Conservation (phyloP, 2,797 vertebrate genomes). For the Aotus griseimembra region DNA sequence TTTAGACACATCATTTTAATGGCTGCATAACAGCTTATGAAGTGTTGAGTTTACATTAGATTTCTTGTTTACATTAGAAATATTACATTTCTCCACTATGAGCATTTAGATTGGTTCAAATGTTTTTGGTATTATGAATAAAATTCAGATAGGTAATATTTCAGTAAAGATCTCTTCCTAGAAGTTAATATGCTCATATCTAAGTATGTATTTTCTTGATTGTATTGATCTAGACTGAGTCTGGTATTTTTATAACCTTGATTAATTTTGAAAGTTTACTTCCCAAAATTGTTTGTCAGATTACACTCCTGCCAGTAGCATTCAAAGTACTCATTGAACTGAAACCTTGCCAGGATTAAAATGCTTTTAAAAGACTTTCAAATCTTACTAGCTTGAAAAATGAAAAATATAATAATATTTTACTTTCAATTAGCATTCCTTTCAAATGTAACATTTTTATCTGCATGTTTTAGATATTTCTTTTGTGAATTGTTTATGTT, state of each 20-base stretch:
- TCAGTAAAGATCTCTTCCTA: not conserved
- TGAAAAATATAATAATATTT: not conserved
- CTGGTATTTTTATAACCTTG: not conserved
- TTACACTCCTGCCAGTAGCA: not conserved
- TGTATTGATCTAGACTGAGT: not conserved
- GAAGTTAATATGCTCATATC: not conserved
- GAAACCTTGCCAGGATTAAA: not conserved
- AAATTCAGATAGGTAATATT: not conserved
- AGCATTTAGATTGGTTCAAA: not conserved
- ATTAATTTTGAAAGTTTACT: not conserved
- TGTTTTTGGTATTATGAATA: not conserved
- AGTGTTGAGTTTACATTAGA: not conserved
- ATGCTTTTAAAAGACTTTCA: not conserved
- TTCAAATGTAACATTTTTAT: not conserved
- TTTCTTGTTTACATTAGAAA: not conserved
- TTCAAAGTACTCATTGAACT: not conserved
- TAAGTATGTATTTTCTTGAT: not conserved
- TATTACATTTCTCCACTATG: not conserved
- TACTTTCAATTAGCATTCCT: not conserved
- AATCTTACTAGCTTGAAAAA: not conserved
- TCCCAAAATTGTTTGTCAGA: not conserved
- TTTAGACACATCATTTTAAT: not conserved
- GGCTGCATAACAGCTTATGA: not conserved
- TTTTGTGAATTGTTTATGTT: not conserved
- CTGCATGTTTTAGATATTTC: not conserved